A percentile compares a stretch with the other conserved stretches of the same genome.
phyloP scores from a whole-genome alignment of 2,888 invertebrate genomes.

The Nephrotoma flavescens region DNA sequence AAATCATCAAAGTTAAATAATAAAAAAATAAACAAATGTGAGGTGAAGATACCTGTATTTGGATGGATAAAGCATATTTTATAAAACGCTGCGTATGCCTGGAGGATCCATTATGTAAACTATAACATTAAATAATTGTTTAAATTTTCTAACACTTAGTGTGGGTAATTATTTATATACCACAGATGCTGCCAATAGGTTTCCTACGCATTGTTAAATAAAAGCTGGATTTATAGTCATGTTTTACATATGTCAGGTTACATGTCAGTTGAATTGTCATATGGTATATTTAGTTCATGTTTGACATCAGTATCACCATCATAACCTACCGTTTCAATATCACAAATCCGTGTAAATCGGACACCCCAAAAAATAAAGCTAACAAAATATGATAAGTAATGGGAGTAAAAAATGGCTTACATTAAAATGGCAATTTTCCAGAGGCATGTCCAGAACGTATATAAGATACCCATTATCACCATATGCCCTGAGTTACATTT shows the following conservation, averaged over 20 bases:
- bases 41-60: neutral
- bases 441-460: too few species aligned
- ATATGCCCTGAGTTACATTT: too few species aligned
- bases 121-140: neutral
- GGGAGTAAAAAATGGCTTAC: too few species aligned
- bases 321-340: too few species aligned
- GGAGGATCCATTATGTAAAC: neutral
- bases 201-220: neutral
- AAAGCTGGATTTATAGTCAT: too few species aligned
- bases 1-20: neutral
- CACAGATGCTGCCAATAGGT: neutral
- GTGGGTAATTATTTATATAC: neutral
- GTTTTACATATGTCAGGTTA: neutral
- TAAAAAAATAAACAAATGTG: neutral
- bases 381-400: too few species aligned
- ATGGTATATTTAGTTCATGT: too few species aligned
- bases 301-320: too few species aligned
- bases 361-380: too few species aligned
- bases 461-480: too few species aligned
- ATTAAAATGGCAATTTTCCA: too few species aligned
- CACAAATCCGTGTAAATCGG: too few species aligned
- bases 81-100: neutral
- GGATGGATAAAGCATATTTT: neutral
- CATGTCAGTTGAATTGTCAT: neutral
- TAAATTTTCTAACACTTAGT: neutral